These are phyloP conservation scores for Peromyscus melanophrys DNA, from an alignment of 2,797 vertebrate species.

Conservation along the genomic window DNA sequence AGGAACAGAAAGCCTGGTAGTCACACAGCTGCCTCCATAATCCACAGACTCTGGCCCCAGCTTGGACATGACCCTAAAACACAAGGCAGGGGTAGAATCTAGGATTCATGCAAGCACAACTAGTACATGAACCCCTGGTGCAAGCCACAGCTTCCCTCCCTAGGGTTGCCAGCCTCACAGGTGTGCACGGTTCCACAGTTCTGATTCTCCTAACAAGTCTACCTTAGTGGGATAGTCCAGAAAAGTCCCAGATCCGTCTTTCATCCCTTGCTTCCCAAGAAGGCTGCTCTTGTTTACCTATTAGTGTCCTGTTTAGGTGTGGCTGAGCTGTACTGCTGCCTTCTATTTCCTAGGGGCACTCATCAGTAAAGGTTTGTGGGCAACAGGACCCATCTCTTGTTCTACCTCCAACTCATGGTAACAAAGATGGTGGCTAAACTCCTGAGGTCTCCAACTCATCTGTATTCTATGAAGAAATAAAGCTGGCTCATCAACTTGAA, in stretches of 20 bases:
- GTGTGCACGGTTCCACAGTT: neutral
- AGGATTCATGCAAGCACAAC: neutral
- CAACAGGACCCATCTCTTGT: neutral
- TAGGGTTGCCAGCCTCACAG: neutral
- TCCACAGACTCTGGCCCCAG: neutral
- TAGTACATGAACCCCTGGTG: neutral
- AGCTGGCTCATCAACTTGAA: neutral
- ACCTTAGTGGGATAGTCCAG: neutral
- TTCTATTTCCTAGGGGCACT: neutral
- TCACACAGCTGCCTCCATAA: neutral
- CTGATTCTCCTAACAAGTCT: neutral
- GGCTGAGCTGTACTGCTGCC: neutral
- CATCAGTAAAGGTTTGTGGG: neutral
- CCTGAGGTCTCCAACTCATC: conserved; percentile 6
- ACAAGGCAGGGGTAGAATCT: no score
- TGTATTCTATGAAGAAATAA: conserved; percentile 55
- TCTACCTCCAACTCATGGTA: neutral
- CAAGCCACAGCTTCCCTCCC: neutral
- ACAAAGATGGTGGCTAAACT: conserved; percentile 14
- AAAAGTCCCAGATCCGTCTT: neutral
- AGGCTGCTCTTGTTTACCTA: neutral
- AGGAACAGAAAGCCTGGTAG: neutral
- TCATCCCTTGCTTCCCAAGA: neutral
- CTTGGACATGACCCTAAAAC: neutral
- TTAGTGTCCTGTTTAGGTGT: neutral